Percentiles rank a stretch among this genome's conserved stretches.
Conservation (phyloP, 1,140 invertebrate genomes). For the Oreohelix idahoensis region DNA sequence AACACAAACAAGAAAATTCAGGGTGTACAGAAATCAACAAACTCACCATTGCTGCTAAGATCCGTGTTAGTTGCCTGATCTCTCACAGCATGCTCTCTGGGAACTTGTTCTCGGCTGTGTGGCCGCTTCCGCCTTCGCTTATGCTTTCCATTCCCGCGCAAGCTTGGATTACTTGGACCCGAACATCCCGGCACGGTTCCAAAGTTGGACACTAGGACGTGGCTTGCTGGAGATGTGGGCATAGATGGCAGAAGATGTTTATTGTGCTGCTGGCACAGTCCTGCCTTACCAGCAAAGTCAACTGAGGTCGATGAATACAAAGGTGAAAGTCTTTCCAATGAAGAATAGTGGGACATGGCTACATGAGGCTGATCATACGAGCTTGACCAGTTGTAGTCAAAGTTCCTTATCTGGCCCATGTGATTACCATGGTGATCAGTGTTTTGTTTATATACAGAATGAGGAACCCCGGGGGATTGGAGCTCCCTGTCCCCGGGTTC, state of each 20-base stretch:
- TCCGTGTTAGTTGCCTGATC: slow-evolving; percentile 71
- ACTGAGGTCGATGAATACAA: background rate
- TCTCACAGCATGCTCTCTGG: background rate
- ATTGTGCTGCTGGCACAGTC: background rate
- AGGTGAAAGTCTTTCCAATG: slow-evolving; percentile 5
- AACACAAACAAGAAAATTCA: too few relatives aligned
- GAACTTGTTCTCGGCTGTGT: slow-evolving; percentile 51
- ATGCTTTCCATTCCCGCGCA: slow-evolving; percentile 51
- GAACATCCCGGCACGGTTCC: background rate
- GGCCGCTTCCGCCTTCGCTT: slow-evolving; percentile 56
- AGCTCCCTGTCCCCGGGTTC: slow-evolving; percentile 12
- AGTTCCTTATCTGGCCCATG: background rate
- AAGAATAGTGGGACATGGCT: background rate
- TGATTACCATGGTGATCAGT: background rate
- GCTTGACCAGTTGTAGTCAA: slow-evolving; percentile 11
- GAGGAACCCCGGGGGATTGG: background rate
- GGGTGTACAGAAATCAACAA: too few relatives aligned
- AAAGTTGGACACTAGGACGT: slow-evolving; percentile 3
- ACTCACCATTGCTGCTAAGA: slow-evolving; percentile 69
- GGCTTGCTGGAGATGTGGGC: background rate
- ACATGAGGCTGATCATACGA: slow-evolving; percentile 14
- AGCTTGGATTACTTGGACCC: background rate
- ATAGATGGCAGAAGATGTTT: background rate
- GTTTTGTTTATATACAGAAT: slow-evolving; percentile 15
- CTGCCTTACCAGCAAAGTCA: background rate